Percentiles rank a stretch among this genome's conserved stretches.
phyloP scores from a whole-genome alignment of 2,113 vertebrate species.

The Lophotis ruficrista region DNA sequence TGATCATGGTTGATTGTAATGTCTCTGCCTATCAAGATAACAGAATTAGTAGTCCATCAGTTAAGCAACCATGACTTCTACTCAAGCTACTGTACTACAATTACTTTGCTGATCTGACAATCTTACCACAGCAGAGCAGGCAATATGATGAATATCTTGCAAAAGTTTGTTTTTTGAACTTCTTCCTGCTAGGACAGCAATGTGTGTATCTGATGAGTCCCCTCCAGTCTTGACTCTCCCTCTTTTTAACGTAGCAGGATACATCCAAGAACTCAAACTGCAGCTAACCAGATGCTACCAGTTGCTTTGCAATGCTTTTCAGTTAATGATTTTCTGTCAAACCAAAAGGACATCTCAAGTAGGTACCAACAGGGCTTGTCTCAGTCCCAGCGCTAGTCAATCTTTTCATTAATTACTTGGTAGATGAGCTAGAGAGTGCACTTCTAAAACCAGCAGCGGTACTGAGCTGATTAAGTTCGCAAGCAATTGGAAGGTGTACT shows the following conservation, averaged over 20 bases:
- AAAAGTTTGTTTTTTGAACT: neutral
- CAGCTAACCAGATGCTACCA: neutral
- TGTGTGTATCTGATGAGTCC: neutral
- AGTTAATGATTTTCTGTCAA: conserved; percentile 18
- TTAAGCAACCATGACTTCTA: neutral
- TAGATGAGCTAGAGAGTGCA: neutral
- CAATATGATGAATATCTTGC: neutral
- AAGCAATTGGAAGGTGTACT: neutral
- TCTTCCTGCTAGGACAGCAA: neutral
- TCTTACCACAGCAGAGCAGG: neutral
- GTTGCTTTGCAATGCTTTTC: neutral
- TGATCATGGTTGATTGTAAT: neutral
- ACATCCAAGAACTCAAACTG: neutral
- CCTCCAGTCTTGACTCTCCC: neutral
- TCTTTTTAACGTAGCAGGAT: neutral
- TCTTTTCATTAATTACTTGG: neutral
- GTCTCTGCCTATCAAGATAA: conserved; percentile 17
- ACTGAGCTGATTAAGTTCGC: neutral
- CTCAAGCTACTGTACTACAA: neutral
- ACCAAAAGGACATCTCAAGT: neutral
- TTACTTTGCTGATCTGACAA: neutral
- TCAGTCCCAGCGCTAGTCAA: neutral
- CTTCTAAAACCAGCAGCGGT: neutral
- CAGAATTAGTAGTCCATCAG: conserved; percentile 14
- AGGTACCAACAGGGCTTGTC: neutral